Percentiles rank a stretch among this genome's conserved stretches.
Evolutionary conservation across 2,113 vertebrate species (phyloP).

Genomic region (Pterocles gutturalis): DNA sequence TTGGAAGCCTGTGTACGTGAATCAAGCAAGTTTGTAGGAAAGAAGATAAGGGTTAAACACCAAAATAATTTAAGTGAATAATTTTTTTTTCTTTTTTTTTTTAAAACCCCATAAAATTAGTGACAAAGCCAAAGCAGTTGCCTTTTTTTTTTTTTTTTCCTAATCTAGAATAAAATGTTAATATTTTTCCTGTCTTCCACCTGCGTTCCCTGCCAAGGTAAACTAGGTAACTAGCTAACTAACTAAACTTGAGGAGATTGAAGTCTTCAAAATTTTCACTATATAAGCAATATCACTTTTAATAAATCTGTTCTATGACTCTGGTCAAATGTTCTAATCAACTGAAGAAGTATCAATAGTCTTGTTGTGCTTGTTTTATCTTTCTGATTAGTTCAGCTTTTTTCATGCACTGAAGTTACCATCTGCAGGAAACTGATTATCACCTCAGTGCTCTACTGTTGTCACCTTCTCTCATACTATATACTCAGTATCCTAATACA

Average conservation of each 20-base stretch:
- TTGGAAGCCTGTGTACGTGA: too few relatives aligned
- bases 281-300: background rate
- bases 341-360: background rate
- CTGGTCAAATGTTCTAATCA: background rate
- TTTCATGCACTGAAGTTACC: background rate
- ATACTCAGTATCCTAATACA: background rate
- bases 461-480: background rate
- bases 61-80: background rate
- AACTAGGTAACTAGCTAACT: background rate
- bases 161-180: background rate
- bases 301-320: background rate
- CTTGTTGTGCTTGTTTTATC: background rate
- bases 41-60: fast-evolving
- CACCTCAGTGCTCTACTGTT: background rate
- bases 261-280: background rate
- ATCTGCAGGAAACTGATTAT: background rate
- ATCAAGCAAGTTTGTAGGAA: background rate
- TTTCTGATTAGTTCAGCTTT: background rate
- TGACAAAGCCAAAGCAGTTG: background rate
- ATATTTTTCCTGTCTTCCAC: fast-evolving
- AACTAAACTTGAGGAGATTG: background rate
- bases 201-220: background rate
- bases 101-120: background rate
- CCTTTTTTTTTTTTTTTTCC: too few relatives aligned
- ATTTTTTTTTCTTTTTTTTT: background rate